A percentile compares a stretch with the other conserved stretches of the same genome.
Evolutionary conservation across 1,140 invertebrate genomes (phyloP).

Genomic region (Sinonovacula constricta): DNA sequence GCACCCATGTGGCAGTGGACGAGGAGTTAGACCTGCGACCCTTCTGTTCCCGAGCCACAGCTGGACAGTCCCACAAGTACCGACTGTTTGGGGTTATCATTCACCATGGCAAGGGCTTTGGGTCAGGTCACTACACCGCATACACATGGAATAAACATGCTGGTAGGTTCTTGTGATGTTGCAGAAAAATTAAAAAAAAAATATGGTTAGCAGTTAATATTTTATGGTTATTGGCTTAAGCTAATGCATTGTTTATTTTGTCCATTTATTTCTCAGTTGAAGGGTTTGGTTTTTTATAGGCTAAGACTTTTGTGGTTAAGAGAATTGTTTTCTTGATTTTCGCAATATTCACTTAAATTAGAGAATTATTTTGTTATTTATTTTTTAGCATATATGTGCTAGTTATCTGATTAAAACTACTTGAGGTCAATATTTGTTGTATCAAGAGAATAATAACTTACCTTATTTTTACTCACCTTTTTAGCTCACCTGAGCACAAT

Average conservation of each 20-base stretch:
- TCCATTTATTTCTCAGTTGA: background rate
- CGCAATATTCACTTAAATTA: too few species aligned
- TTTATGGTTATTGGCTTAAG: background rate
- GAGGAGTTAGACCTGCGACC: conserved; percentile 62
- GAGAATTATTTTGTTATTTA: too few species aligned
- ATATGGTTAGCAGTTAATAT: background rate
- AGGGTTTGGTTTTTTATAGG: background rate
- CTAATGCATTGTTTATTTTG: background rate
- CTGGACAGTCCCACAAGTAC: conserved; percentile 43
- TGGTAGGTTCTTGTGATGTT: conserved; percentile 46
- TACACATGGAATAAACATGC: conserved; percentile 68
- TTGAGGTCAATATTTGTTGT: too few species aligned
- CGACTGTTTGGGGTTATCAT: conserved; percentile 68
- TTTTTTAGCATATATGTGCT: too few species aligned
- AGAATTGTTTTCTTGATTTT: too few species aligned
- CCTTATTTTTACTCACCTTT: too few species aligned
- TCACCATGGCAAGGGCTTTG: conserved; percentile 72
- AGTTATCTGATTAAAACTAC: too few species aligned
- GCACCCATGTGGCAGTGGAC: conserved; percentile 67
- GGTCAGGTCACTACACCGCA: conserved; percentile 72
- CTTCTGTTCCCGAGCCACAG: conserved; percentile 55
- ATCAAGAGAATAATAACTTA: too few species aligned
- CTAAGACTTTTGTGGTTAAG: background rate
- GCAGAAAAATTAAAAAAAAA: background rate
- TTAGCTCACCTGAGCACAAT: too few species aligned